These are phyloP conservation scores for Meteorus colon DNA, from an alignment of 2,888 invertebrate genomes.

Conservation along the genomic window DNA sequence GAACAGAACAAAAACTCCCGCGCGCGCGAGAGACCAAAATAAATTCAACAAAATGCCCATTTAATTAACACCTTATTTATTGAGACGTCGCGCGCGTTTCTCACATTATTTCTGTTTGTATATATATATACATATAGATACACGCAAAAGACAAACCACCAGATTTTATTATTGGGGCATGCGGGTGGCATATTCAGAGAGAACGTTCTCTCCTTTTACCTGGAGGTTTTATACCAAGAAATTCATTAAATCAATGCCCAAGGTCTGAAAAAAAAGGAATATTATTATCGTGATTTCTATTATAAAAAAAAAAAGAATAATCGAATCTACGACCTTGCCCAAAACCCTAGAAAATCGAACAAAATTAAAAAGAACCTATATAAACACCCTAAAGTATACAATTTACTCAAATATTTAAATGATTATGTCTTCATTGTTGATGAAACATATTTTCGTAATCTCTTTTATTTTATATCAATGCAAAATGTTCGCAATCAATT, in stretches of 20 bases:
- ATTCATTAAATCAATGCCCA: constrained; percentile 26
- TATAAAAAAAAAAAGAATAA: neutral
- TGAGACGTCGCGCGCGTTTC: constrained; percentile 63
- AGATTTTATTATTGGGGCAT: constrained; percentile 18
- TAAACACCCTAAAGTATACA: neutral
- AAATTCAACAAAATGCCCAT: constrained; percentile 71
- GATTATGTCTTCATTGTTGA: neutral
- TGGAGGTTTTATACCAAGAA: constrained; percentile 22
- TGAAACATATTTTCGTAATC: neutral
- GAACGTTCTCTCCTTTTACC: neutral
- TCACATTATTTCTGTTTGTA: neutral
- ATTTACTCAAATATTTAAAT: neutral
- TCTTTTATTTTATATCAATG: neutral
- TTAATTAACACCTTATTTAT: constrained; percentile 73
- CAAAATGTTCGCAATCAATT: neutral
- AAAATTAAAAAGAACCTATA: neutral
- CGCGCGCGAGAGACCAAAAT: constrained; percentile 57
- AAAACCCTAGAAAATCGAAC: neutral
- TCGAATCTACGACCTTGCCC: neutral
- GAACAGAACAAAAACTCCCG: constrained; percentile 54
- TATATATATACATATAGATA: neutral
- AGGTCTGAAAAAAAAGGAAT: neutral
- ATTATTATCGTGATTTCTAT: neutral
- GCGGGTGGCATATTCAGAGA: neutral
- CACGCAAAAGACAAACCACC: constrained; percentile 12